phyloP scores from a whole-genome alignment of 2,113 vertebrate species.

The Lethenteron reissneri region DNA sequence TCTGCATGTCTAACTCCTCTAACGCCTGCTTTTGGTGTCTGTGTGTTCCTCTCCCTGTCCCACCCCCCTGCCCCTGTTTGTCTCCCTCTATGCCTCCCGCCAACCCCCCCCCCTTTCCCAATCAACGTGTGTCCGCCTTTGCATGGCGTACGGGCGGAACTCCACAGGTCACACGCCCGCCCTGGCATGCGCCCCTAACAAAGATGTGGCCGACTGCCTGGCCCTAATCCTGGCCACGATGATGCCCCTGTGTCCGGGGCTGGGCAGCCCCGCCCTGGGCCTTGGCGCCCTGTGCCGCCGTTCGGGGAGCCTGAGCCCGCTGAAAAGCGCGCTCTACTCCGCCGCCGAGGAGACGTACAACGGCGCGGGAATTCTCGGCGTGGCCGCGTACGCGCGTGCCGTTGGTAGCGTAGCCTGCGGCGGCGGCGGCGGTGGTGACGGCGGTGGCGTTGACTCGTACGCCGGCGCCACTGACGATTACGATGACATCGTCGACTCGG shows the following conservation, averaged over 20 bases:
- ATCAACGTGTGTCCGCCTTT: not conserved
- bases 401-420: not conserved
- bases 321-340: not conserved
- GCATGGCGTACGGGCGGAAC: not conserved
- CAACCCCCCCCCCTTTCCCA: not conserved
- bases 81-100: not conserved
- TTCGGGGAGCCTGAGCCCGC: conserved; percentile 1
- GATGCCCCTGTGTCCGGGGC: conserved; percentile 44
- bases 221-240: conserved; percentile 96
- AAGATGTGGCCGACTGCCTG: conserved; percentile 87
- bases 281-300: not conserved
- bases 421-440: not conserved
- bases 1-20: too few relatives aligned
- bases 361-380: conserved; percentile 1
- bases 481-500: not conserved
- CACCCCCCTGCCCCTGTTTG: not conserved
- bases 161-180: conserved; percentile 61
- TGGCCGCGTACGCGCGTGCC: not conserved
- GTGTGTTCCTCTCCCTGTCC: not conserved
- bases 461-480: not conserved
- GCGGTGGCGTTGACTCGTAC: not conserved
- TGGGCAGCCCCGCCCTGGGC: not conserved
- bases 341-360: not conserved
- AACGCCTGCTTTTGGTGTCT: not conserved
- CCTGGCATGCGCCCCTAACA: conserved; percentile 83